Conservation (phyloP, 2,888 invertebrate species). For the Limnephilus auricula region DNA sequence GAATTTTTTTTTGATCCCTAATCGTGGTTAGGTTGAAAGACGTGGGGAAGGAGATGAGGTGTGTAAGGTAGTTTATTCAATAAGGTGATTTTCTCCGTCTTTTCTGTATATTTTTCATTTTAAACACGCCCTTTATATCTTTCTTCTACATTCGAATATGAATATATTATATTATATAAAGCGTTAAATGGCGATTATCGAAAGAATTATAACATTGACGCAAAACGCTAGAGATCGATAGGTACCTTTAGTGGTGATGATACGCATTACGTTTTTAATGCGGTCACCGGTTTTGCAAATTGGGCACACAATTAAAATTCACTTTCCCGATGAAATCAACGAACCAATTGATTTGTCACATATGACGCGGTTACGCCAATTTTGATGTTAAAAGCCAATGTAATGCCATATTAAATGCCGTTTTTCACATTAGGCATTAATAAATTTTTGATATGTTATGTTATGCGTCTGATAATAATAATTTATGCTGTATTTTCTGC, state of each 20-base stretch:
- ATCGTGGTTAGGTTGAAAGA: too few species aligned
- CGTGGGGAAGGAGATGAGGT: too few species aligned
- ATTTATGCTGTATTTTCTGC: not conserved
- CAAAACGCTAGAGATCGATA: not conserved
- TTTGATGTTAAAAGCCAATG: not conserved
- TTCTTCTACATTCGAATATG: too few species aligned
- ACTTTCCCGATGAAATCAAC: constrained; percentile 17
- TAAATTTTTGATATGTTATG: not conserved
- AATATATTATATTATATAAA: too few species aligned
- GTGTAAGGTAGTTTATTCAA: too few species aligned
- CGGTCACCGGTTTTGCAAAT: not conserved
- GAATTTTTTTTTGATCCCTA: too few species aligned
- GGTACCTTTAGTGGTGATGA: not conserved
- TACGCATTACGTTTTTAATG: not conserved
- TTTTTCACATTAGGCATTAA: not conserved
- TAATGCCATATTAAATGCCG: not conserved
- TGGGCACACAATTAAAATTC: not conserved
- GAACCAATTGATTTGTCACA: not conserved
- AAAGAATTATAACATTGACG: not conserved
- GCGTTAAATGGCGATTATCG: not conserved
- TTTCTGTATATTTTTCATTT: too few species aligned
- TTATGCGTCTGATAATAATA: not conserved
- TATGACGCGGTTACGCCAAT: constrained; percentile 2
- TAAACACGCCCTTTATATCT: too few species aligned
- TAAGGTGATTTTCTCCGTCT: too few species aligned